A percentile compares a stretch with the other conserved stretches of the same genome.
These are phyloP conservation scores for Hydropsyche tenuis DNA, from an alignment of 1,140 invertebrate species.

Conservation along the genomic window DNA sequence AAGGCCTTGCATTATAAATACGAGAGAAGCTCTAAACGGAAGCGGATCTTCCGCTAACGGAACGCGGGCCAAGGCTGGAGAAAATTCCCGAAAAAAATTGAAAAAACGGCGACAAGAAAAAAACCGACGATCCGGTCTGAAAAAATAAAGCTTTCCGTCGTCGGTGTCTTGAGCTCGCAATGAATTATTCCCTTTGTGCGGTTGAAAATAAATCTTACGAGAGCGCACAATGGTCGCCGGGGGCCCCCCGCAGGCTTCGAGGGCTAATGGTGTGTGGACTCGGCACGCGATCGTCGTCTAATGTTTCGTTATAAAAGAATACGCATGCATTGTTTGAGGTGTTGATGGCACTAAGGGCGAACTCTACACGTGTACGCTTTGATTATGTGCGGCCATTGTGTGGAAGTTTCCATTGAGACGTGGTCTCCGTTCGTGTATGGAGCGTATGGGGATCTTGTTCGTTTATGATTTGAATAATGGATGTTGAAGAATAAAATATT, in stretches of 20 bases:
- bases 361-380: neutral
- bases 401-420: no score
- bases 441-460: no score
- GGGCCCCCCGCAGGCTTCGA: neutral
- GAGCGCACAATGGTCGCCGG: slow-evolving; percentile 27
- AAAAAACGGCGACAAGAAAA: no score
- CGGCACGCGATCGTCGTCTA: neutral
- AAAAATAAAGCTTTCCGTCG: slow-evolving; percentile 43
- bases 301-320: neutral
- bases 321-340: neutral
- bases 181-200: slow-evolving; percentile 45
- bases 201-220: slow-evolving; percentile 39
- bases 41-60: slow-evolving; percentile 15
- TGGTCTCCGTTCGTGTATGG: no score
- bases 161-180: slow-evolving; percentile 35
- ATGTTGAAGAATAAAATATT: no score
- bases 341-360: neutral
- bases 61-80: neutral
- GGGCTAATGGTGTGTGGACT: neutral
- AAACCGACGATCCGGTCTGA: slow-evolving; percentile 13
- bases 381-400: no score
- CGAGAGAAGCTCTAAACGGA: slow-evolving; percentile 37
- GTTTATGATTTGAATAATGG: no score
- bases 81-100: neutral
- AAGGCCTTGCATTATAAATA: slow-evolving; percentile 10